A percentile compares a stretch with the other conserved stretches of the same genome.
Evolutionary conservation across 2,113 vertebrate species (phyloP).

Genomic region (Barbus barbus): DNA sequence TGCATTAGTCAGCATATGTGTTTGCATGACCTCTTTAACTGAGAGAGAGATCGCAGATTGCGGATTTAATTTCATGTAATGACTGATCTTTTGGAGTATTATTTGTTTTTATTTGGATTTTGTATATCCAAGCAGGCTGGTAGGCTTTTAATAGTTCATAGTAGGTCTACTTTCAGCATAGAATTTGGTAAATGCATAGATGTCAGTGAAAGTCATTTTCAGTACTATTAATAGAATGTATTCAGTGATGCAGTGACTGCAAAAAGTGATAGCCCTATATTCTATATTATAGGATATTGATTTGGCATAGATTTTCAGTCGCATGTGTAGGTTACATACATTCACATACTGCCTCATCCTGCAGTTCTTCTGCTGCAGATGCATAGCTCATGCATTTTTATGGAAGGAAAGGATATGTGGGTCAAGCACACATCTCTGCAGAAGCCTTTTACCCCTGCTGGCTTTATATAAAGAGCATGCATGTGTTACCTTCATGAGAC

Average conservation of each 20-base stretch:
- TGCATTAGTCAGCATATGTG: constrained; percentile 9
- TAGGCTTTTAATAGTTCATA: background rate
- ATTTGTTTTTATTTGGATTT: background rate
- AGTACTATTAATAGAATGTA: background rate
- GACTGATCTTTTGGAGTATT: background rate
- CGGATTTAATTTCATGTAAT: background rate
- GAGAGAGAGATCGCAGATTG: background rate
- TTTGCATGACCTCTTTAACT: background rate
- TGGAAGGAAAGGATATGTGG: constrained; percentile 37
- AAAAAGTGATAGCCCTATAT: constrained; percentile 11
- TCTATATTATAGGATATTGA: background rate
- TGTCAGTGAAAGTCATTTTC: background rate
- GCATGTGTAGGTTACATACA: background rate
- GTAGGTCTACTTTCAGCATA: background rate
- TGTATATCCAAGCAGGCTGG: background rate
- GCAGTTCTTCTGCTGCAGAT: constrained; percentile 37
- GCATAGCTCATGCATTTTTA: constrained; percentile 53
- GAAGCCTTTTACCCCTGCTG: constrained; percentile 27
- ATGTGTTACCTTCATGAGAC: background rate
- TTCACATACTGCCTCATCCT: constrained; percentile 36
- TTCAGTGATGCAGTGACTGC: background rate
- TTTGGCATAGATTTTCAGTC: constrained; percentile 12
- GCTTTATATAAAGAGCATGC: constrained; percentile 8
- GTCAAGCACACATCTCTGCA: constrained; percentile 43
- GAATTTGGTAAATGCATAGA: background rate